phyloP scores from a whole-genome alignment of 2,888 invertebrate species.

The Ophraella communa region DNA sequence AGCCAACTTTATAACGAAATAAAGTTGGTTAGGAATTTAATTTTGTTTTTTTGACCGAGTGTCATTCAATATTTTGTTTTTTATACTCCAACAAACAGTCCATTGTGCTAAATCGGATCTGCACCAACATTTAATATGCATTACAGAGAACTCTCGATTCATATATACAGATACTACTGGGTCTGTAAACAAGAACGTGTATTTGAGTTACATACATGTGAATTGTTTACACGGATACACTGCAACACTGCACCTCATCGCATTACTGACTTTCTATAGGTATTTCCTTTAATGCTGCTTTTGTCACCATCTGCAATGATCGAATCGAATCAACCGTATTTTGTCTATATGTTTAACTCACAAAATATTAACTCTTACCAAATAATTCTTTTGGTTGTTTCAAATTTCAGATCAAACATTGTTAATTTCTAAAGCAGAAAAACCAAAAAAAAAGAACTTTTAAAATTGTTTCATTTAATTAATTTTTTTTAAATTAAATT shows the following conservation, averaged over 20 bases:
- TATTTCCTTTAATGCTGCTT: background rate
- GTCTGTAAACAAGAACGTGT: conserved; percentile 21
- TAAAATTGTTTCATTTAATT: too few species aligned
- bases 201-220: conserved; percentile 14
- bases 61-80: too few species aligned
- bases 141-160: conserved; percentile 13
- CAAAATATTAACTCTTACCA: background rate
- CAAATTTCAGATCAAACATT: background rate
- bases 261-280: conserved; percentile 2
- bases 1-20: too few species aligned
- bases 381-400: background rate
- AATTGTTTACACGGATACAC: background rate
- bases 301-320: background rate
- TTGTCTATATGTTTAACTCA: background rate
- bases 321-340: background rate
- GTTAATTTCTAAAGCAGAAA: too few species aligned
- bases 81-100: background rate
- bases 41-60: too few species aligned
- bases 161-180: conserved; percentile 17
- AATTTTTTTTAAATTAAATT: too few species aligned
- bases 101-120: background rate
- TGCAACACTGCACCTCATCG: conserved; percentile 7
- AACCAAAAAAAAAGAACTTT: too few species aligned
- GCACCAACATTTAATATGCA: conserved; percentile 7
- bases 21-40: too few species aligned